A percentile compares a stretch with the other conserved stretches of the same genome.
These are phyloP conservation scores for Podarcis lilfordi DNA, from an alignment of 2,797 vertebrate species.

Conservation along the genomic window DNA sequence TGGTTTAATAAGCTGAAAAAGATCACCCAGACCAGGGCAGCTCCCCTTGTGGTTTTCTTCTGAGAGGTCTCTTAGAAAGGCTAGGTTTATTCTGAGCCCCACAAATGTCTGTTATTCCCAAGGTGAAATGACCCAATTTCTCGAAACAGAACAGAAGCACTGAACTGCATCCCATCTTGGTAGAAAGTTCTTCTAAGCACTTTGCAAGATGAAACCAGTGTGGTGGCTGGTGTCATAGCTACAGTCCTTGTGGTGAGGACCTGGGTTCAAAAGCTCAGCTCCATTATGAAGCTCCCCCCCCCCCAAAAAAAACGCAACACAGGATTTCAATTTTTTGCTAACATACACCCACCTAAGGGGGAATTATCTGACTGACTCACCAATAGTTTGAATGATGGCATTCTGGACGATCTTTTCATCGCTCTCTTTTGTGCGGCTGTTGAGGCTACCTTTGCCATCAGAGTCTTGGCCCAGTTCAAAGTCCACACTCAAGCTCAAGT, in stretches of 20 bases:
- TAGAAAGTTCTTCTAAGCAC: background rate
- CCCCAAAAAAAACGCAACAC: background rate
- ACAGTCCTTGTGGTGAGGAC: background rate
- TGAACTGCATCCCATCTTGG: background rate
- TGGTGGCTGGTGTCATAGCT: too few relatives aligned
- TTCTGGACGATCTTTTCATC: slow-evolving; percentile 97
- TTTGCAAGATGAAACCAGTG: too few relatives aligned
- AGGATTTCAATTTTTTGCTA: background rate
- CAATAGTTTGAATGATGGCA: slow-evolving; percentile 97
- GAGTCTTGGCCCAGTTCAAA: slow-evolving; percentile 86
- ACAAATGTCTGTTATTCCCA: background rate
- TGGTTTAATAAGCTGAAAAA: background rate
- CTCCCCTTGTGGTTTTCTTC: background rate
- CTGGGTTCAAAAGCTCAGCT: background rate
- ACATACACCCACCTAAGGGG: too few relatives aligned
- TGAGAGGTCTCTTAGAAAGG: background rate
- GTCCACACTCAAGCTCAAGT: slow-evolving; percentile 94
- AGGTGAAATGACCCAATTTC: background rate
- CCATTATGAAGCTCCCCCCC: too few relatives aligned
- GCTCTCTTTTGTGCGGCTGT: slow-evolving; percentile 81
- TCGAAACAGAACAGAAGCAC: background rate
- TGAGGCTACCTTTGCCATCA: slow-evolving; percentile 75
- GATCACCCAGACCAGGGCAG: background rate
- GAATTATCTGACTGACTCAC: slow-evolving; percentile 69
- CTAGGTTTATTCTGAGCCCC: background rate